Evolutionary conservation across 2,113 vertebrate species (phyloP).

Genomic region (pig (Sus scrofa)): DNA sequence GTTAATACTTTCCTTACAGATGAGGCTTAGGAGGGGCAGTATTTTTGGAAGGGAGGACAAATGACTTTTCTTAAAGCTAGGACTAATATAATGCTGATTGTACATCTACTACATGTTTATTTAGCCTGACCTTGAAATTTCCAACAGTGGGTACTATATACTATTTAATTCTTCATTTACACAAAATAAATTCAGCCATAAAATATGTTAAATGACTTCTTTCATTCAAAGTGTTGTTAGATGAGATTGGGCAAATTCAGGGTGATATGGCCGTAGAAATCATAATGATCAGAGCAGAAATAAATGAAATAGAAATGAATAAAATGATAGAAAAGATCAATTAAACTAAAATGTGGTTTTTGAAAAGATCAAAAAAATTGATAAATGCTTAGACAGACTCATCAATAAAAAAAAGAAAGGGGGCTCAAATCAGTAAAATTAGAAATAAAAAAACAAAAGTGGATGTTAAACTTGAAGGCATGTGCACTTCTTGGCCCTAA

Average conservation of each 20-base stretch:
- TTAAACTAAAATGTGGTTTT: no score
- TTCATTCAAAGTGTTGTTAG: background rate
- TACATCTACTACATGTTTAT: background rate
- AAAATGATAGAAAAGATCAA: no score
- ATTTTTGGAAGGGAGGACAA: background rate
- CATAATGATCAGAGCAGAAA: no score
- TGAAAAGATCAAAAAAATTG: no score
- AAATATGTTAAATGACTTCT: background rate
- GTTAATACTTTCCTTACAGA: background rate
- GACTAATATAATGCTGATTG: background rate
- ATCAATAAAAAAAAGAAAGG: no score
- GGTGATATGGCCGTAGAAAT: no score
- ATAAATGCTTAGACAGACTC: no score
- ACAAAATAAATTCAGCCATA: background rate
- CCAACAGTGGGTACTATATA: background rate
- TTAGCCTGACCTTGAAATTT: background rate
- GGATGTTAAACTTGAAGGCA: background rate
- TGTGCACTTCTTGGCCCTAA: background rate
- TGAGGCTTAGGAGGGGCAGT: background rate
- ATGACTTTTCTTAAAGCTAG: background rate
- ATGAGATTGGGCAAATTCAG: no score
- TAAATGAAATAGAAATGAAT: no score
- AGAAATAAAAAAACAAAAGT: no score
- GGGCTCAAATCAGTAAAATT: no score
- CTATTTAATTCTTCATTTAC: background rate